Evolutionary conservation across 35 echinoderm and acorn worm genomes (phyloP).

Genomic region (Apostichopus californicus): DNA sequence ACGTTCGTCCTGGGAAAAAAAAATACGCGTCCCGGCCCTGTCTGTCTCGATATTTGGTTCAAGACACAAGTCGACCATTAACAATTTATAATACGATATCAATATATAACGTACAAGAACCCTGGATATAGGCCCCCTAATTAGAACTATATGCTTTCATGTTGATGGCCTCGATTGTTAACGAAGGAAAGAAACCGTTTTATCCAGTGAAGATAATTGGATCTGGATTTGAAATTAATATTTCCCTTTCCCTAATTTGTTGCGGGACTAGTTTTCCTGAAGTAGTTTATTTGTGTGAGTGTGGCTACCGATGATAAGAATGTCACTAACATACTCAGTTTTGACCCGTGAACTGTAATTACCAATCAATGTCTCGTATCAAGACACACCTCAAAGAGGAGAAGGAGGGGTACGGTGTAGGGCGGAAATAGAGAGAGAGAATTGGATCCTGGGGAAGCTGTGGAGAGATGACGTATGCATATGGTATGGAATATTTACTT

Average conservation of each 20-base stretch:
- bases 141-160: not conserved
- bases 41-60: no score
- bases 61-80: no score
- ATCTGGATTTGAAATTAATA: slow-evolving; percentile 1
- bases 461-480: no score
- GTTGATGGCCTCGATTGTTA: not conserved
- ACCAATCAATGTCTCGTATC: no score
- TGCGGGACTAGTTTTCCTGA: not conserved
- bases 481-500: no score
- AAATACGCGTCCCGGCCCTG: no score
- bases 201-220: not conserved
- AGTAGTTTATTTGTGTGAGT: not conserved
- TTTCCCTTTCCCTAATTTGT: not conserved
- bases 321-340: not conserved
- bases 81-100: no score
- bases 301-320: not conserved
- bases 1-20: no score
- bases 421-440: no score
- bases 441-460: no score
- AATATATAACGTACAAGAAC: not conserved
- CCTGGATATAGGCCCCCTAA: not conserved
- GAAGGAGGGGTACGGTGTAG: no score
- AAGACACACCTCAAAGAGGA: no score
- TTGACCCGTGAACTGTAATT: not conserved
- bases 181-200: not conserved